Evolutionary conservation across 2,797 vertebrate genomes (phyloP), one percentile per base, ranked within the genome.

Genomic region (Gymnoscopelus microlampas): DNA sequence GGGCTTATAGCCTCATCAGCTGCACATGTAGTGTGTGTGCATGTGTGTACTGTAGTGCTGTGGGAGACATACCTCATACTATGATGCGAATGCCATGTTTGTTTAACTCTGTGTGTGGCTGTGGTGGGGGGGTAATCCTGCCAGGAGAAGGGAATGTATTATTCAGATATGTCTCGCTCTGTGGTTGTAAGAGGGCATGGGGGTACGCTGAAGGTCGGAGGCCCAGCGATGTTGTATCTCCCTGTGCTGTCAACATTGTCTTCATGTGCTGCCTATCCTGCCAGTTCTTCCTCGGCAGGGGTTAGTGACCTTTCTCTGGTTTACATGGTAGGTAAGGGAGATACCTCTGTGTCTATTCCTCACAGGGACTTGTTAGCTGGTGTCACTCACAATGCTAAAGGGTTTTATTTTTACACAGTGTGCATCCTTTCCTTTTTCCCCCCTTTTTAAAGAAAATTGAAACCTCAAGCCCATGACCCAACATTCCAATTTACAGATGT

Each of bases 191-290:
- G 84, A 82, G 48, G 61, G 82, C 55, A 63, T 60, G 66, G 67
- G 80, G 78, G 79, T 66, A 50, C 74, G 61, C 67, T 85, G 83
- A 90, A 93, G 92, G 91, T 93, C 90, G 89, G 85, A 85, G 80
- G 81, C 73, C 78, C 65, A 58, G 76, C 66, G 10, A 78, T 76
- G 76, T 75, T 76, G 68, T 77, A 79, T 60, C 78, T 88, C 79
- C 71, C 79, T 56, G 61, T 74, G 79, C 82, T 87, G 88, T 86
- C 90, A 85, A 70, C 24, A 23, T 79, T 62, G 55, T 77, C 87
- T 81, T 86, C 71, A 81, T 78, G 80, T 15, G 39, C 84, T 82
- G 75, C 75, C 64, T 53, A 9, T 79, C 61, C 60, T 73, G 65
- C 79, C 66, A 73, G 76, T 67, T 58, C 71, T 77, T 76, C 61